A percentile compares a stretch with the other conserved stretches of the same genome.
Evolutionary conservation across 2,797 vertebrate genomes (phyloP).

Genomic region (Menidia menidia): DNA sequence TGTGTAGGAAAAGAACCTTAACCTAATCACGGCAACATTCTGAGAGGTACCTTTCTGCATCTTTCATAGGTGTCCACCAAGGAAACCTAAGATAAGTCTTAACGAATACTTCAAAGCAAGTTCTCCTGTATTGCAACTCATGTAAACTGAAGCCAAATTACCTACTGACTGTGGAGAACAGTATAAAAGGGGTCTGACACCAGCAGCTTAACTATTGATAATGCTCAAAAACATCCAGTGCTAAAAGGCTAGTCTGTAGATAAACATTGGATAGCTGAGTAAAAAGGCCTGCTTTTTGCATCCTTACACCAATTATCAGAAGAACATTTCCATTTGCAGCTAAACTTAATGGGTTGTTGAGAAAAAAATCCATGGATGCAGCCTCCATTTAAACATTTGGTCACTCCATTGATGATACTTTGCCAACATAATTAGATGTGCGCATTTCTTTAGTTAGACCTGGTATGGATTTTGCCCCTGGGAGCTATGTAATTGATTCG

Average conservation of each 20-base stretch:
- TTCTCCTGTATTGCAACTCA: slow-evolving; percentile 3
- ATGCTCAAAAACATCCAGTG: slow-evolving; percentile 42
- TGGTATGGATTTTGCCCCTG: slow-evolving; percentile 57
- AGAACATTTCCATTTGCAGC: slow-evolving; percentile 61
- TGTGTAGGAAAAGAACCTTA: slow-evolving; percentile 76
- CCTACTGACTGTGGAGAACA: slow-evolving; percentile 10
- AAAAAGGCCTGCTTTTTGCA: slow-evolving; percentile 37
- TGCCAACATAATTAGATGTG: slow-evolving; percentile 50
- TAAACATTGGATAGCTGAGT: slow-evolving; percentile 25
- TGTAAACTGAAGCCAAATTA: slow-evolving; percentile 22
- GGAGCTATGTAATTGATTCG: slow-evolving; percentile 56
- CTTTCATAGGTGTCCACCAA: slow-evolving; percentile 23
- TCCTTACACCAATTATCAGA: slow-evolving; percentile 47
- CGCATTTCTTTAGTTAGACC: slow-evolving; percentile 41
- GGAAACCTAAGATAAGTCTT: slow-evolving; percentile 3
- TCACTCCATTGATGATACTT: slow-evolving; percentile 54
- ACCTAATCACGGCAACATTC: slow-evolving; percentile 66
- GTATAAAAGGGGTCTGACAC: slow-evolving; percentile 46
- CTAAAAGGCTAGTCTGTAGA: slow-evolving; percentile 33
- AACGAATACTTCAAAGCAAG: slow-evolving; percentile 18
- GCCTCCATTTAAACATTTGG: slow-evolving; percentile 56
- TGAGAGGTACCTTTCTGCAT: slow-evolving; percentile 62
- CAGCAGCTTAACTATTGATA: slow-evolving; percentile 45
- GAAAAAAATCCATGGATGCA: slow-evolving; percentile 50
- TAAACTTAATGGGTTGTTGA: slow-evolving; percentile 60